A percentile compares a stretch with the other conserved stretches of the same genome.
Conservation (phyloP, 2,113 vertebrate genomes). For the Corythaeola cristata region DNA sequence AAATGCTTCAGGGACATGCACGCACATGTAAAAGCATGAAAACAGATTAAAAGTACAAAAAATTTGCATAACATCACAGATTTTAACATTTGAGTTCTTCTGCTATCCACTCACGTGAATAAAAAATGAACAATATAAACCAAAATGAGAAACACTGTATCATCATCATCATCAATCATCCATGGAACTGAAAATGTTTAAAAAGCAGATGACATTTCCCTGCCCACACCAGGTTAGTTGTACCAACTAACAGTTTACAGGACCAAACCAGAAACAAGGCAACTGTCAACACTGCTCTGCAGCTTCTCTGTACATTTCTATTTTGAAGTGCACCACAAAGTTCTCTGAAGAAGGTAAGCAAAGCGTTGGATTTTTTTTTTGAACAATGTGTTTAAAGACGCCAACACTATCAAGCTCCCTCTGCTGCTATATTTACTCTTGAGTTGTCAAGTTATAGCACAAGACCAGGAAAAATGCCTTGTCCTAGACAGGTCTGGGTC, state of each 20-base stretch:
- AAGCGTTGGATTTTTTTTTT: neutral
- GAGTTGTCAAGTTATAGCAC: neutral
- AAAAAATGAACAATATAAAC: neutral
- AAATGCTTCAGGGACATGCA: neutral
- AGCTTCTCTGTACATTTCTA: neutral
- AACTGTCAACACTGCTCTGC: neutral
- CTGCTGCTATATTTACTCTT: neutral
- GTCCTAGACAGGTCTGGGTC: neutral
- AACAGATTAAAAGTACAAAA: neutral
- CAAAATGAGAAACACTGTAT: neutral
- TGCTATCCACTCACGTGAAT: neutral
- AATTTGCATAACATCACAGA: neutral
- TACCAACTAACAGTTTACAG: neutral
- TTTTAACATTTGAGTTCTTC: neutral
- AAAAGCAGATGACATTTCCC: neutral
- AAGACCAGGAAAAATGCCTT: neutral
- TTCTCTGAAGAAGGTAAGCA: neutral
- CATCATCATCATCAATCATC: neutral
- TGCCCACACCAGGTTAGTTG: neutral
- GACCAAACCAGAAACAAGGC: neutral
- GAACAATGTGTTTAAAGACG: neutral
- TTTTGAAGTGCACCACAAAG: neutral
- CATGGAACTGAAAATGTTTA: accelerated
- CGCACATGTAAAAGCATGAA: neutral
- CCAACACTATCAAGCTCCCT: neutral